These are phyloP conservation scores for Sminthurides aquaticus DNA, from an alignment of 2,888 invertebrate species.

Conservation along the genomic window DNA sequence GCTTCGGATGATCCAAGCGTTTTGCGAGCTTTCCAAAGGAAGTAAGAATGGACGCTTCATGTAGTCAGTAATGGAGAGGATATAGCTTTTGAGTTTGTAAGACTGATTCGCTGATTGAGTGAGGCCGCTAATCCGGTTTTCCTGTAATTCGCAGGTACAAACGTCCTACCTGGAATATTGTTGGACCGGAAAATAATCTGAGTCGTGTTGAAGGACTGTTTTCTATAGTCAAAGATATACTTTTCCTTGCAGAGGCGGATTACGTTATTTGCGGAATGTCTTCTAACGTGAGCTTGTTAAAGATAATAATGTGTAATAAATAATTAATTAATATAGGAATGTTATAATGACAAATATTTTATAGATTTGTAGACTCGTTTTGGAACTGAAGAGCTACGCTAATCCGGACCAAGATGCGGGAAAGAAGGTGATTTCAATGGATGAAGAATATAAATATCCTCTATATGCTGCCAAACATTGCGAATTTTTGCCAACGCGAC, in stretches of 20 bases:
- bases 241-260: slow-evolving; percentile 18
- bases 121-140: no score
- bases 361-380: slow-evolving; percentile 18
- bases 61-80: no score
- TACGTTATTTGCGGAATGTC: slow-evolving; percentile 22
- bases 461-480: background rate
- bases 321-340: no score
- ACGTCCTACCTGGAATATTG: slow-evolving; percentile 4
- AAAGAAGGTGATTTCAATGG: slow-evolving; percentile 16
- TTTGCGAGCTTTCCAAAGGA: background rate
- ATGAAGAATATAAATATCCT: slow-evolving; percentile 2
- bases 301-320: background rate
- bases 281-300: slow-evolving; percentile 19
- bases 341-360: no score
- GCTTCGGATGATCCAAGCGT: slow-evolving; percentile 19
- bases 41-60: no score
- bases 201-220: background rate
- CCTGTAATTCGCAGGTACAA: slow-evolving; percentile 3
- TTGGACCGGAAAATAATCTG: background rate
- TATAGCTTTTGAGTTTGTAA: no score
- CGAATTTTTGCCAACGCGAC: background rate
- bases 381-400: slow-evolving; percentile 7
- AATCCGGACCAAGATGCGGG: slow-evolving; percentile 1
- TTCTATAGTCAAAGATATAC: slow-evolving; percentile 13
- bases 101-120: no score